phyloP scores from a whole-genome alignment of 2,797 vertebrate species.

The Sphaeramia orbicularis region DNA sequence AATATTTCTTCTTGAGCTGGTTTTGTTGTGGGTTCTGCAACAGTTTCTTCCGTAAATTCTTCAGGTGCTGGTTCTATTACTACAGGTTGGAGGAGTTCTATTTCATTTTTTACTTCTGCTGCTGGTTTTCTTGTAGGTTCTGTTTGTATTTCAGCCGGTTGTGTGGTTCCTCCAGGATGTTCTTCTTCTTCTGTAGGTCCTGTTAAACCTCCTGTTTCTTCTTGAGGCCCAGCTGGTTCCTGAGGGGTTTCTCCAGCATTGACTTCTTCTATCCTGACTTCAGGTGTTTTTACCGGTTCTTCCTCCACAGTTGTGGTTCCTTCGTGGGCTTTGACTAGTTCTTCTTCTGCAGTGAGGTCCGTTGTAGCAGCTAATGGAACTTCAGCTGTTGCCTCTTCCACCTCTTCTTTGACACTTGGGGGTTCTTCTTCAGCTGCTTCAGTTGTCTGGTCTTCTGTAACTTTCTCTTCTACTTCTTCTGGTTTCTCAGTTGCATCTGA shows the following conservation, averaged over 20 bases:
- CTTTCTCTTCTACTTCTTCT: slow-evolving; percentile 5
- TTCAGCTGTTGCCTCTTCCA: slow-evolving; percentile 1
- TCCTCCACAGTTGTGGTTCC: slow-evolving; percentile 3
- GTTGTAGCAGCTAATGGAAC: background rate
- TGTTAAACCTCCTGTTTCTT: too few species aligned
- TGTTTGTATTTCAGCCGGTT: too few species aligned
- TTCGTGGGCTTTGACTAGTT: background rate
- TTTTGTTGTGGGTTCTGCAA: too few species aligned
- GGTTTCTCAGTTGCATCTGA: background rate
- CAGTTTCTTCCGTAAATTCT: slow-evolving; percentile 10
- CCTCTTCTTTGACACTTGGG: background rate
- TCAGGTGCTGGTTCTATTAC: background rate
- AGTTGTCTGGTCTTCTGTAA: background rate
- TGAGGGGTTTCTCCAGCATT: background rate
- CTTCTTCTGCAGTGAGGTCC: slow-evolving; percentile 12
- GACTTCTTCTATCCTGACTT: background rate
- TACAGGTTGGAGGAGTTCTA: too few species aligned
- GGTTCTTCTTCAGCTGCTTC: background rate
- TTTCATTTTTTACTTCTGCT: too few species aligned
- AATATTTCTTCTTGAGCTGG: too few species aligned
- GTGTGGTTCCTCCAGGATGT: too few species aligned
- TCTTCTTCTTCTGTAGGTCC: background rate
- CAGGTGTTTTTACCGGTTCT: background rate
- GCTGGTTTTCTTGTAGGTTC: slow-evolving; percentile 1
- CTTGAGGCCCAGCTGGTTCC: too few species aligned